These are phyloP conservation scores for Paratrypauchen microcephalus DNA, from an alignment of 2,797 vertebrate genomes.

Conservation along the genomic window DNA sequence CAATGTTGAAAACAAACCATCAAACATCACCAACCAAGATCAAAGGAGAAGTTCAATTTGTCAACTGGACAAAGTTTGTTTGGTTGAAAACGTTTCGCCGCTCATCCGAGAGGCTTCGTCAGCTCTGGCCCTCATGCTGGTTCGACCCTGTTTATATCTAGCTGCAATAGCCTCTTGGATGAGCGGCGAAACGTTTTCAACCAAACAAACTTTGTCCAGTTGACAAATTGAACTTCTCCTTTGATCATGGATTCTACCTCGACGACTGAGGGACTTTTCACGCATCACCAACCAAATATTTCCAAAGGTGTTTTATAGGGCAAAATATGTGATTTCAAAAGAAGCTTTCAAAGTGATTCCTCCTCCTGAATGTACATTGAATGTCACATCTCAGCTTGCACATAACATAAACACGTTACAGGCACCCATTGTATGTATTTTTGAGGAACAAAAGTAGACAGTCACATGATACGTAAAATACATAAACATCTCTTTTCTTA, in stretches of 20 bases:
- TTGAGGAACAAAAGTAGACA: slow-evolving; percentile 22
- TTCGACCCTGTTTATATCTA: too few relatives aligned
- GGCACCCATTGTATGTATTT: slow-evolving; percentile 35
- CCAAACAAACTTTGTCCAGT: too few relatives aligned
- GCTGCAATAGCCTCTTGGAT: too few relatives aligned
- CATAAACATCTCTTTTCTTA: slow-evolving; percentile 54
- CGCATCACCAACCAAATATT: background rate
- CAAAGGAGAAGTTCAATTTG: too few relatives aligned
- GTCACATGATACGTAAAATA: slow-evolving; percentile 10
- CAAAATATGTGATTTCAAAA: background rate
- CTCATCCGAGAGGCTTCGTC: too few relatives aligned
- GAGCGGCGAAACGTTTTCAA: too few relatives aligned
- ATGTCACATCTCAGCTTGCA: slow-evolving; percentile 44
- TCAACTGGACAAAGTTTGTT: too few relatives aligned
- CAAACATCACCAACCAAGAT: background rate
- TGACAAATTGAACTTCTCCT: too few relatives aligned
- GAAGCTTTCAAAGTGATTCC: slow-evolving; percentile 47
- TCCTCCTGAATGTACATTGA: slow-evolving; percentile 34
- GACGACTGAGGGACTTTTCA: too few relatives aligned
- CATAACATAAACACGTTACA: slow-evolving; percentile 46
- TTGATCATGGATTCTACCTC: too few relatives aligned
- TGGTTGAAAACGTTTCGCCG: too few relatives aligned
- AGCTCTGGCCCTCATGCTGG: too few relatives aligned
- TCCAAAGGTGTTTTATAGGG: background rate
- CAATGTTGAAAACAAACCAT: slow-evolving; percentile 1